Base-by-base conservation (phyloP, 2,888 invertebrate species). In the Ceriagrion tenellum region DNA sequence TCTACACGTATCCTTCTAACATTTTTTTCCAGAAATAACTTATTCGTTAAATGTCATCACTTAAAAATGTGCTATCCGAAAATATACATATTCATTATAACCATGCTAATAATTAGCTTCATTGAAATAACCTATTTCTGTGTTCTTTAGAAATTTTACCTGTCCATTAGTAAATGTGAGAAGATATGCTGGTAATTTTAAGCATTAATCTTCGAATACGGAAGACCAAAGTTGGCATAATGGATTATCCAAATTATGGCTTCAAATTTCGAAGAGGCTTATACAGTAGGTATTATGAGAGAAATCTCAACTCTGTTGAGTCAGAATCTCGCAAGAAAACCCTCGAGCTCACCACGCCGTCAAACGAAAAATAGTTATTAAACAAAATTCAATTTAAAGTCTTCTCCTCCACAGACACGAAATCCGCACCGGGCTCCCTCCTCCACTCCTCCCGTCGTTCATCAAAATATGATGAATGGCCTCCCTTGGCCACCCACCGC, bases 331-430 rank as follows among this genome's bases (percentile, higher is more conserved):
- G 40, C 23, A 26, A 26, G 63, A 63, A 69, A 63, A 3, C 91
- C 40, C 59, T 59, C 91, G 40, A 63, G 91, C 91, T 40, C 91
- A 63, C 26, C 35, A 26, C 59, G 55, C 90, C 59, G 30, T 69
- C 91, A 63, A 91, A 91, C 91, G 40, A 91, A 63, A 91, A 91
- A 91, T 63, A 63, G 26, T 93, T 69, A 93, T 93, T 47, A 93
- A 93, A 93, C 69, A 93, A 93, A 74, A 69, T 93, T 93, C 47
- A 93, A 69, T 93, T 93, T 93, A 69, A 93, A 69, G 69, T 93
- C 69, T 47, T 93, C 69, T n/a, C 69, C 26, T 23, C n/a, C n/a
- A n/a, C 93, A 47, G 93, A 74, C 93, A 69, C 13, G 47, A 16
- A 47, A 93, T 93, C 63, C 91, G 40, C 4, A 12, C 47, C 55